These are phyloP conservation scores for Albula glossodonta DNA, from an alignment of 2,113 vertebrate species.

Conservation along the genomic window DNA sequence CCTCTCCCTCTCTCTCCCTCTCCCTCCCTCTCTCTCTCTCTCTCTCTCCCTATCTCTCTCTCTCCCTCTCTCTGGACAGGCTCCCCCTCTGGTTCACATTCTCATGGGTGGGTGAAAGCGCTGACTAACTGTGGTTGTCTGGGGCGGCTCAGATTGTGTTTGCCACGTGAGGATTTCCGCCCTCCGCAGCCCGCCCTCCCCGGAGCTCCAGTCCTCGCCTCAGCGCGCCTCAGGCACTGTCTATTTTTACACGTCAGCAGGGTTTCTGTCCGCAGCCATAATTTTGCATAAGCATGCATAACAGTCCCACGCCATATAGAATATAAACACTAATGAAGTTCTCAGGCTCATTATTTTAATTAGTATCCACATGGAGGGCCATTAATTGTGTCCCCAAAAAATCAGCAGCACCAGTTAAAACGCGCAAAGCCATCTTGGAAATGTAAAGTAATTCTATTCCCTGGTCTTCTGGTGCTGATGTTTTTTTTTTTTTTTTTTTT, in stretches of 20 bases:
- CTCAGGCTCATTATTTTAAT: conserved; percentile 38
- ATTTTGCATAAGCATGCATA: conserved; percentile 1
- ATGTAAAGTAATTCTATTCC: conserved; percentile 1
- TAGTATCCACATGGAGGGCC: conserved; percentile 22
- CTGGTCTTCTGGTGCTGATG: not conserved
- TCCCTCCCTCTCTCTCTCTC: too few relatives aligned
- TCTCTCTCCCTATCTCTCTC: too few relatives aligned
- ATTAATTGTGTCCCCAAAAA: conserved; percentile 26
- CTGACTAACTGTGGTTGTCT: not conserved
- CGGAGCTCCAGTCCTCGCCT: not conserved
- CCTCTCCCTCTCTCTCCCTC: too few relatives aligned
- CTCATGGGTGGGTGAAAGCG: not conserved
- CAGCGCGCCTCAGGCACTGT: not conserved
- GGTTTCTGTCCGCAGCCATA: not conserved
- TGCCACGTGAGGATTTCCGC: not conserved
- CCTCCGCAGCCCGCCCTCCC: not conserved
- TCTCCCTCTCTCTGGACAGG: too few relatives aligned
- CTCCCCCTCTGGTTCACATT: not conserved
- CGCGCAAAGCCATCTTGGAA: conserved; percentile 9
- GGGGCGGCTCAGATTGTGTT: not conserved
- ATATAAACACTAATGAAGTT: conserved; percentile 32
- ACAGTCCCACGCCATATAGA: conserved; percentile 3
- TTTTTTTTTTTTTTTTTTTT: too few relatives aligned
- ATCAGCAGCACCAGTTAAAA: conserved; percentile 29
- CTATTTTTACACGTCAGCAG: not conserved